Base-by-base conservation (phyloP, 92 coral and sea anemone genomes). In the Porites lobata region DNA sequence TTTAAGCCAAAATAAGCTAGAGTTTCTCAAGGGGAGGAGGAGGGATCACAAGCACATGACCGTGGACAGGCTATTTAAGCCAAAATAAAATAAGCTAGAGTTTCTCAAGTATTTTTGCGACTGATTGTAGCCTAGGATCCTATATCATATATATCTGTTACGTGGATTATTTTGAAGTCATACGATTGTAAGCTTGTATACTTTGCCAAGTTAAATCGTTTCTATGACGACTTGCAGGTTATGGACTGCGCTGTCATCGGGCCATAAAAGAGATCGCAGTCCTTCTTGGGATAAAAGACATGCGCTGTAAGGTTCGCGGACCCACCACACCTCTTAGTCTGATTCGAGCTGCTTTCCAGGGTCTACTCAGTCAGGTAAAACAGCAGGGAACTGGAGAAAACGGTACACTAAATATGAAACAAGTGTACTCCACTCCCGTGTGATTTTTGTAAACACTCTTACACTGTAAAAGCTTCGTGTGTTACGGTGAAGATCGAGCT, bases 231-330 rank as follows among this genome's bases (percentile, higher is more conserved):
- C 38, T 19, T 32, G 24, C 68, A 98, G 99, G 99, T 65, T 98
- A 87, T 85, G 99, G 99, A 77, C 85, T 98, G 47, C 96, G 99
- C 79, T 95, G 99, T 73, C 99, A 98, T 62, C 92, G 99, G 62
- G 95, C 94, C 4, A 95, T 98, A 83, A 96, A 91, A 75, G 99
- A 96, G 69, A 92, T 98, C 51, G 98, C 98, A 1, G 92, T 94
- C 32, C 92, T 95, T 51, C 91, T 98, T 68, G 99, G 99, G 22
- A 98, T 98, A 65, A 89, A 91, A 50, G 98, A 98, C 91, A 95
- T 98, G 99, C 94, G 98, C 91, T 98, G 99, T 83, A 98, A 95
- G 91, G 94, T 98, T 8, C 80, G 83, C 13, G 99, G 99, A 8
- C 91, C 98, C 3, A 94, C 99, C 3, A 98, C 98, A n/a, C 95